phyloP scores from a whole-genome alignment of 2,797 vertebrate genomes.

The Crypturellus tataupa region DNA sequence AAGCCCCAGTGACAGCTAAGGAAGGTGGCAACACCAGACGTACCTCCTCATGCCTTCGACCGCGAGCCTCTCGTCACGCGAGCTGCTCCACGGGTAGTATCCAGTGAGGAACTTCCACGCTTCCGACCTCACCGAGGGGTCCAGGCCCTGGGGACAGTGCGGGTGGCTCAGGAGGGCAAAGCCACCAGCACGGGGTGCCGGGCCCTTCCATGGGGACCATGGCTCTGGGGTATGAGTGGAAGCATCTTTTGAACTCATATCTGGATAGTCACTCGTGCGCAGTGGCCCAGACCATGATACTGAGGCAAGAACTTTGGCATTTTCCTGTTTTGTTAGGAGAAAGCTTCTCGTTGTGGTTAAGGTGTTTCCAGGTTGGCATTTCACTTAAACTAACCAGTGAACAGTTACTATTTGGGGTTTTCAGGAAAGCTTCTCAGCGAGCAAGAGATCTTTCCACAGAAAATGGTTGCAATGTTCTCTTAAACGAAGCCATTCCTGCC shows the following conservation, averaged over 20 bases:
- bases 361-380: neutral
- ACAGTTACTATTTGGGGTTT: neutral
- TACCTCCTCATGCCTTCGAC: slow-evolving; percentile 42
- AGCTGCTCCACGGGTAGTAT: slow-evolving; percentile 61
- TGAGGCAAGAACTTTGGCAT: neutral
- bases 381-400: neutral
- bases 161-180: neutral
- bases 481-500: too few species aligned
- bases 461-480: neutral
- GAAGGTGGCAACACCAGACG: accelerated
- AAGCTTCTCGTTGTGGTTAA: neutral
- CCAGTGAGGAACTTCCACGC: slow-evolving; percentile 71
- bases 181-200: neutral
- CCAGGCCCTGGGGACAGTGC: neutral
- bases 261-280: accelerated
- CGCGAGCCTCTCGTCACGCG: slow-evolving; percentile 9
- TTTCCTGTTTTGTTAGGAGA: neutral
- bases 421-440: neutral
- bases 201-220: accelerated
- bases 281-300: neutral
- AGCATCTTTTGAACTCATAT: neutral
- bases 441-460: neutral
- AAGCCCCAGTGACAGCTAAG: neutral
- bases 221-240: neutral
- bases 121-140: slow-evolving; percentile 4